Evolutionary conservation across 1,140 invertebrate species (phyloP).

Genomic region (Carcinoscorpius rotundicauda): DNA sequence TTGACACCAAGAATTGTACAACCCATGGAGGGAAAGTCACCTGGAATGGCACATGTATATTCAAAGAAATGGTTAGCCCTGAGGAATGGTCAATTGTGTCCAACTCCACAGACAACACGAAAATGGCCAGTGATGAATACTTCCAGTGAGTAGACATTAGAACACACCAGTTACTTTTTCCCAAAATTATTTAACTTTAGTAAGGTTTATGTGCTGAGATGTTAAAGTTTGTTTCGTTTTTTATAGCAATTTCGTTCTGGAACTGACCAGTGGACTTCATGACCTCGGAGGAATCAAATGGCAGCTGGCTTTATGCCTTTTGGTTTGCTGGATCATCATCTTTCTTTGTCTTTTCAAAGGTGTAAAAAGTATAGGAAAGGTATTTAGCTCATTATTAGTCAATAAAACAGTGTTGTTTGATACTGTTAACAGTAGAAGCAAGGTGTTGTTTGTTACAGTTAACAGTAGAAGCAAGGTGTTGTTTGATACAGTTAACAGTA

Average conservation of each 20-base stretch:
- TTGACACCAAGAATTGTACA: conserved; percentile 30
- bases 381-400: conserved; percentile 29
- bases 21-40: conserved; percentile 25
- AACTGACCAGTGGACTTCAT: conserved; percentile 72
- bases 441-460: no score
- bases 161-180: neutral
- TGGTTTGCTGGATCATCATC: conserved; percentile 86
- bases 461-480: no score
- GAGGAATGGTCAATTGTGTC: conserved; percentile 34
- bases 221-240: neutral
- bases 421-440: no score
- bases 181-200: neutral
- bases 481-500: no score
- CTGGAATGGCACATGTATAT: conserved; percentile 26
- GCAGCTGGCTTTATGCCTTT: conserved; percentile 86
- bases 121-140: conserved; percentile 17
- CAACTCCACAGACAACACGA: conserved; percentile 30
- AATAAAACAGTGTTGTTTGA: no score
- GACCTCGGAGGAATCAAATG: conserved; percentile 71
- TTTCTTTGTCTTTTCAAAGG: conserved; percentile 97
- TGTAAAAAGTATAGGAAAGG: conserved; percentile 94
- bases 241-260: conserved; percentile 47
- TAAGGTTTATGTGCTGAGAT: neutral
- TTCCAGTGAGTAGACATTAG: conserved; percentile 16
- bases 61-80: conserved; percentile 42